Evolutionary conservation across 2,113 vertebrate species (phyloP), one percentile per base, ranked within the genome.

Genomic region (Raja brachyura): DNA sequence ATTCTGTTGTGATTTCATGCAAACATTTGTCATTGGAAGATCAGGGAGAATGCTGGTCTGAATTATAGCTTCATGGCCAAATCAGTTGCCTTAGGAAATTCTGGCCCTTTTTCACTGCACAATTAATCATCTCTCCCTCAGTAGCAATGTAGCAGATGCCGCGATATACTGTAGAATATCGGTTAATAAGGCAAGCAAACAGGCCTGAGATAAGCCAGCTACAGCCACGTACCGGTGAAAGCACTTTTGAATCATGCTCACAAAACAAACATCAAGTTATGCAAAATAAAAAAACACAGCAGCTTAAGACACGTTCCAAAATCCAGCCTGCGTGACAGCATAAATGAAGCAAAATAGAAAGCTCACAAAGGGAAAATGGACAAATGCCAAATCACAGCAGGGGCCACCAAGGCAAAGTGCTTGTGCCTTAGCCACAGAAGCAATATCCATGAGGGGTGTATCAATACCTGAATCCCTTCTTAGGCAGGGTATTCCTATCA

Each of bases 401-500:
- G 18, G 39, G 93, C 88, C 92, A 77, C 93, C 94, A 93, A 94
- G 94, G 81, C 93, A 96, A 94, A 95, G 94, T 95, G 95, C 96
- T 95, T 96, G 94, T 94, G 96, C 95, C 94, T 95, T 94, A 94
- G 93, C 94, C 96, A 97, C 95, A 93, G 94, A 95, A 95, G 95
- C 95, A 94, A 94, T 94, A 95, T 94, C 95, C 93, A 63, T 14
- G 93, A 93, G 94, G 90, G 96, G 96, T 94, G 95, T 96, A 95
- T 94, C 95, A 96, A 97, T 98, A 99, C 98, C 98, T 99, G 98
- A 99, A 97, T 97, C 98, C 98, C 95, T 98, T 99, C 96, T 98
- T 99, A 97, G 98, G 98, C 96, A 99, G 98, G 97, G 98, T 99
- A 97, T 98, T 99, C 97, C 98, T 98, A 97, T 98, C 97, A 97